Percentiles rank a stretch among this genome's conserved stretches.
These are phyloP conservation scores for Stenchaetothrips biformis DNA, from an alignment of 2,888 invertebrate genomes.

Conservation along the genomic window DNA sequence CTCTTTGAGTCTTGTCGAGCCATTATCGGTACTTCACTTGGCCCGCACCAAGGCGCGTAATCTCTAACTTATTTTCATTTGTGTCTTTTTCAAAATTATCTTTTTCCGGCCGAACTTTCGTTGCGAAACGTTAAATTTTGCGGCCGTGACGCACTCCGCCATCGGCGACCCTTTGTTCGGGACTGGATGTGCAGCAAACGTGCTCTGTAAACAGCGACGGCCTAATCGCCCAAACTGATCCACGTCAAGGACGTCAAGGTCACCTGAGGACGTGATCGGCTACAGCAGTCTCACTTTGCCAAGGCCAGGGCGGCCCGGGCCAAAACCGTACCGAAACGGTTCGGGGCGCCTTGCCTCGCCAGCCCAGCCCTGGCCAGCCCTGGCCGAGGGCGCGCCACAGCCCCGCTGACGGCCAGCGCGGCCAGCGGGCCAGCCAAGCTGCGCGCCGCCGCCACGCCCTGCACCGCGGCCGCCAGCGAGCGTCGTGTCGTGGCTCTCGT, in stretches of 20 bases:
- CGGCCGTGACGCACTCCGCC: background rate
- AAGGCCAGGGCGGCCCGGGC: background rate
- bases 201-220: background rate
- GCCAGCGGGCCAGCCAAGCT: too few relatives aligned
- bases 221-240: background rate
- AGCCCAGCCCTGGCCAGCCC: too few relatives aligned
- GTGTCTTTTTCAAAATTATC: background rate
- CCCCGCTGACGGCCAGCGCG: too few relatives aligned
- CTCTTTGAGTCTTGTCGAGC: background rate
- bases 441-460: background rate
- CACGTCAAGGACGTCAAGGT: background rate
- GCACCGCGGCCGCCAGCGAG: background rate
- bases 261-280: conserved; percentile 20
- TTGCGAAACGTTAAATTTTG: background rate
- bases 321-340: conserved; percentile 19
- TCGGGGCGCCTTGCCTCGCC: background rate
- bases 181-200: conserved; percentile 5
- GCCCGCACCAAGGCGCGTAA: background rate
- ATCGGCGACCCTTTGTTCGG: background rate
- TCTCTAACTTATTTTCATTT: too few relatives aligned
- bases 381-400: too few relatives aligned
- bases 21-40: background rate
- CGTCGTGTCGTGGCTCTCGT: background rate
- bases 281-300: conserved; percentile 1
- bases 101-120: background rate